Conservation (phyloP, 2,888 invertebrate species). For the Lissocephala sabroskyi region DNA sequence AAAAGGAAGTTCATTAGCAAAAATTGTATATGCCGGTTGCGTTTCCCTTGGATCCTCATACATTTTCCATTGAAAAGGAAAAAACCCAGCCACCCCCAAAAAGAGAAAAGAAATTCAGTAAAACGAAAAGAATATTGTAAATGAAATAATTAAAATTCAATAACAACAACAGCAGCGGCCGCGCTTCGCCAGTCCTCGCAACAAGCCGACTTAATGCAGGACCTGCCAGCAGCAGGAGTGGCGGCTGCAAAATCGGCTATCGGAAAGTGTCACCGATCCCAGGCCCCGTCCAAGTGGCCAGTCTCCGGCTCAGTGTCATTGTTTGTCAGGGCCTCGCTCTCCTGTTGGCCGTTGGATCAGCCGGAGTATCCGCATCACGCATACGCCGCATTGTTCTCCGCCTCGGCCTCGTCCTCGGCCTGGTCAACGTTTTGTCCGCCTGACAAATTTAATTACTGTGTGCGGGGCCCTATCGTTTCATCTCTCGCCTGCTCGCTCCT, state of each 20-base stretch:
- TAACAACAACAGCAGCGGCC: slow-evolving; percentile 7
- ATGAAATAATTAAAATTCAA: slow-evolving; percentile 38
- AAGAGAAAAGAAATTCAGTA: slow-evolving; percentile 3
- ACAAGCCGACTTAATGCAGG: neutral
- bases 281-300: too few species aligned
- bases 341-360: slow-evolving; percentile 4
- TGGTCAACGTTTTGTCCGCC: slow-evolving; percentile 51
- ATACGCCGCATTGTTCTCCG: slow-evolving; percentile 44
- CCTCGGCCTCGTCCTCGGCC: slow-evolving; percentile 13
- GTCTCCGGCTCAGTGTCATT: too few species aligned
- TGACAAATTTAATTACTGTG: slow-evolving; percentile 63
- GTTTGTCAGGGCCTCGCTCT: slow-evolving; percentile 13
- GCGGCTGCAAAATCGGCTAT: neutral
- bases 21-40: too few species aligned
- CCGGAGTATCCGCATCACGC: slow-evolving; percentile 28
- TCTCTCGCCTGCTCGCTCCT: slow-evolving; percentile 10
- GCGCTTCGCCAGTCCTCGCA: neutral
- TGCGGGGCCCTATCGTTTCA: slow-evolving; percentile 19
- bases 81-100: too few species aligned
- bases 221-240: neutral
- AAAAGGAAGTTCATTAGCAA: slow-evolving; percentile 36
- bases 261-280: too few species aligned
- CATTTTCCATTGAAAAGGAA: too few species aligned
- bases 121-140: slow-evolving; percentile 15
- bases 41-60: too few species aligned